Conservation (phyloP, 1,140 invertebrate species). For the Eumaeus atala region DNA sequence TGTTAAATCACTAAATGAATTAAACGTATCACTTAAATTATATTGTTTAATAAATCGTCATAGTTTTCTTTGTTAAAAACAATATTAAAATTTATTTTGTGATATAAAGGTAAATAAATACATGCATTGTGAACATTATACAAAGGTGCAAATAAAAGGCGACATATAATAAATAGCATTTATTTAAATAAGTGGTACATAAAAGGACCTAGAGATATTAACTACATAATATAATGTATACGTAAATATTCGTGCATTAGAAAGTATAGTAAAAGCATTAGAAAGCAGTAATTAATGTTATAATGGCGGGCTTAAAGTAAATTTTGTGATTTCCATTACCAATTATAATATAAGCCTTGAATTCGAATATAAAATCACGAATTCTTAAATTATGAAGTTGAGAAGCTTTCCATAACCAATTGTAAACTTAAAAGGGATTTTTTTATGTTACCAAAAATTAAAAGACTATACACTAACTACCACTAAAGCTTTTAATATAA, state of each 20-base stretch:
- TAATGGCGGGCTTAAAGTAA: conserved; percentile 27
- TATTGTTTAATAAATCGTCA: too few species aligned
- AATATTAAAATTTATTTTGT: too few species aligned
- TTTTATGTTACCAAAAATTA: background rate
- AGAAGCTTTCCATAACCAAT: conserved; percentile 14
- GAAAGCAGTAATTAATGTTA: conserved; percentile 45
- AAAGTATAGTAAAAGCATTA: conserved; percentile 43
- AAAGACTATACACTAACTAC: background rate
- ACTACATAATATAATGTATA: conserved; percentile 15
- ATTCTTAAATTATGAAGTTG: background rate
- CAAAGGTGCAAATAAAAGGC: conserved; percentile 55
- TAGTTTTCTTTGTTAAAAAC: too few species aligned
- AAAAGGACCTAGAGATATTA: conserved; percentile 26
- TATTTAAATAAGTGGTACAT: conserved; percentile 38
- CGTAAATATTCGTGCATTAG: conserved; percentile 14
- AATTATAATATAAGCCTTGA: background rate
- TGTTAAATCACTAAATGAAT: too few species aligned
- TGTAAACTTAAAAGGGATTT: background rate
- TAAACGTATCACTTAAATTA: too few species aligned
- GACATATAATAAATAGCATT: conserved; percentile 51
- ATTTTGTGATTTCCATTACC: background rate
- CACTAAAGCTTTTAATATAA: conserved; percentile 8
- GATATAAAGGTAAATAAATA: conserved; percentile 14
- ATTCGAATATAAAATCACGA: background rate
- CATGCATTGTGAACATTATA: conserved; percentile 27